Evolutionary conservation across 2,797 vertebrate genomes (phyloP).

Genomic region (Acipenser ruthenus): DNA sequence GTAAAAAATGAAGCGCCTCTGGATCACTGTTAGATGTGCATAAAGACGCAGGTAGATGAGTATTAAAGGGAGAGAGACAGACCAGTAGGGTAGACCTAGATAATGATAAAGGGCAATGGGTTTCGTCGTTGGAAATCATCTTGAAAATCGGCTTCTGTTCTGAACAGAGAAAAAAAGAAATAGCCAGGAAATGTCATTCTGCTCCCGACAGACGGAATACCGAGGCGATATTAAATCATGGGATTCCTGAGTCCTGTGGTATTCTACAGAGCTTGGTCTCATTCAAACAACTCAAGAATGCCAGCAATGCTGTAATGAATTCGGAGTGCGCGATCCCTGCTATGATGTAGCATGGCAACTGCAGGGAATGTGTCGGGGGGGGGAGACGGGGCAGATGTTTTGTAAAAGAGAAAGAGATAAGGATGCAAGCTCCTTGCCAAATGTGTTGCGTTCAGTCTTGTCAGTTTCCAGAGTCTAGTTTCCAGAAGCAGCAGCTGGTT

Average conservation of each 20-base stretch:
- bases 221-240: slow-evolving; percentile 3
- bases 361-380: slow-evolving; percentile 7
- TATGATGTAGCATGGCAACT: slow-evolving; percentile 14
- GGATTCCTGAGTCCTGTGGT: slow-evolving; percentile 11
- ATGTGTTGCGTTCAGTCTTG: too few species aligned
- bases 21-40: too few species aligned
- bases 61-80: too few species aligned
- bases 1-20: too few species aligned
- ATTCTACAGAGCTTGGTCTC: slow-evolving; percentile 20
- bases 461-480: too few species aligned
- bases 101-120: too few species aligned
- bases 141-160: not conserved
- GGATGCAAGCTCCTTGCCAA: not conserved
- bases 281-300: slow-evolving; percentile 21
- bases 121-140: not conserved
- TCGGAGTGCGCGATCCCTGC: slow-evolving; percentile 8
- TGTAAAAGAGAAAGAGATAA: not conserved
- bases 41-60: too few species aligned
- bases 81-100: too few species aligned
- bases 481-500: too few species aligned
- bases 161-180: not conserved
- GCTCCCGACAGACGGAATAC: not conserved
- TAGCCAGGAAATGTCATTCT: not conserved
- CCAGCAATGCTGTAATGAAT: slow-evolving; percentile 13
- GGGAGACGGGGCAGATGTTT: not conserved